Conservation (phyloP, 2,888 invertebrate genomes). For the Liposcelis brunnea region DNA sequence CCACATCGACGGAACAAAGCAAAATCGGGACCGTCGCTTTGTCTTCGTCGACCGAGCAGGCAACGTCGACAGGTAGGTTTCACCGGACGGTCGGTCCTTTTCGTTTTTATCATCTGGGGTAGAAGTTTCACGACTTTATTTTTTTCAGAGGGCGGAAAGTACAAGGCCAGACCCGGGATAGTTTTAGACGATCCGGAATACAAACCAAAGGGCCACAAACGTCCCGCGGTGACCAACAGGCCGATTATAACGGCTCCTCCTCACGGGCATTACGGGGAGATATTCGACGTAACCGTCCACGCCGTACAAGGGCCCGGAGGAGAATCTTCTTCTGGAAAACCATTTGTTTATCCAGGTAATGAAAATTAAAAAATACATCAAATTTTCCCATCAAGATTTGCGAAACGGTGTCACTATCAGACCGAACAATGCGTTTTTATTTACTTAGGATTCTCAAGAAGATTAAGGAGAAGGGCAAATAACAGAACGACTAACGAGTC, state of each 20-base stretch:
- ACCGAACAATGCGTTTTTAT: too few relatives aligned
- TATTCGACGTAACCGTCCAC: constrained; percentile 75
- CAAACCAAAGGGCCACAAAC: constrained; percentile 40
- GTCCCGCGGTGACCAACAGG: constrained; percentile 21
- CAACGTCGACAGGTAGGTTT: constrained; percentile 11
- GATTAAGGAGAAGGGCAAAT: too few relatives aligned
- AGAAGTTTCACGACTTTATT: constrained; percentile 10
- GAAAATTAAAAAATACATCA: neutral
- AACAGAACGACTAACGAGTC: too few relatives aligned
- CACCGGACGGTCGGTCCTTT: too few relatives aligned
- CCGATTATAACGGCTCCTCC: constrained; percentile 26
- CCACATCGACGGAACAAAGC: constrained; percentile 18
- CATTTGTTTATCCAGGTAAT: constrained; percentile 35
- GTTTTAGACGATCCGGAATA: constrained; percentile 71
- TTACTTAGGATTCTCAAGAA: too few relatives aligned
- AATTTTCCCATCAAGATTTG: too few relatives aligned
- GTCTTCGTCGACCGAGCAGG: constrained; percentile 5
- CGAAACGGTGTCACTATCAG: too few relatives aligned
- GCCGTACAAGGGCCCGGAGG: constrained; percentile 71
- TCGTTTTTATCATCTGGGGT: too few relatives aligned
- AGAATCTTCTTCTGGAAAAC: constrained; percentile 29
- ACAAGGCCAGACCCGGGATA: constrained; percentile 67
- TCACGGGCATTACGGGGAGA: constrained; percentile 44
- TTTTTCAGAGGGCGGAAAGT: constrained; percentile 24
- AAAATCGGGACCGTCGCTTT: constrained; percentile 4